Evolutionary conservation across 2,113 vertebrate genomes (phyloP), one percentile per base, ranked within the genome.

Genomic region (Sinocyclocheilus maitianheensis): DNA sequence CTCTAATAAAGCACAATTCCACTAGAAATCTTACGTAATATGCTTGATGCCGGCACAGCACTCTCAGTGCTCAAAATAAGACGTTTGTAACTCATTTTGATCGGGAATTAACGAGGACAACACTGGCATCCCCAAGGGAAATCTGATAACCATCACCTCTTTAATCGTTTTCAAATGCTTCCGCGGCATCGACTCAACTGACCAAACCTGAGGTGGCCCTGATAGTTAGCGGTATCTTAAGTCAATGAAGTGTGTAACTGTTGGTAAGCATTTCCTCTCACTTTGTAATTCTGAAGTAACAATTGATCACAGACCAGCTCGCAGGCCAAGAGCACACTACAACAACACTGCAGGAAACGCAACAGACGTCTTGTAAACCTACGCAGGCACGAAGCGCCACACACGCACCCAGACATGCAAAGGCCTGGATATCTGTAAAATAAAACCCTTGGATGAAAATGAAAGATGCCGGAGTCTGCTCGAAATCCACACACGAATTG

Each of bases 141-240:
- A 85, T 87, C 90, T 86, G 93, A 94, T 94, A 94, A 92, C 84
- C 79, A 93, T 93, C 92, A 90, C 84, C 55, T 84, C 85, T 89
- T 55, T 94, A 94, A 94, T 94, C 86, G 92, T 90, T 94, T 93
- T 92, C 94, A 92, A 92, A 90, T 87, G 88, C 83, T 87, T 82
- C 83, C 34, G 58, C 48, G 89, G 89, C 87, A 77, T 83, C 51
- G 58, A 88, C 90, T 89, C 85, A 87, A 77, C 75, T 83, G 76
- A 83, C 67, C 69, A 78, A 77, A 82, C 46, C 69, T 43, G 77
- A 87, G 72, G 85, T 86, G 85, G 83, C 83, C 83, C 48, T 46
- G 30, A 53, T 81, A 58, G 78, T 89, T 84, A 87, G 88, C 46
- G 84, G 53, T 86, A 72, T 86, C 82, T 62, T 84, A 26, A 89